Evolutionary conservation across 2,888 invertebrate genomes (phyloP).

Genomic region (Laothoe populi): DNA sequence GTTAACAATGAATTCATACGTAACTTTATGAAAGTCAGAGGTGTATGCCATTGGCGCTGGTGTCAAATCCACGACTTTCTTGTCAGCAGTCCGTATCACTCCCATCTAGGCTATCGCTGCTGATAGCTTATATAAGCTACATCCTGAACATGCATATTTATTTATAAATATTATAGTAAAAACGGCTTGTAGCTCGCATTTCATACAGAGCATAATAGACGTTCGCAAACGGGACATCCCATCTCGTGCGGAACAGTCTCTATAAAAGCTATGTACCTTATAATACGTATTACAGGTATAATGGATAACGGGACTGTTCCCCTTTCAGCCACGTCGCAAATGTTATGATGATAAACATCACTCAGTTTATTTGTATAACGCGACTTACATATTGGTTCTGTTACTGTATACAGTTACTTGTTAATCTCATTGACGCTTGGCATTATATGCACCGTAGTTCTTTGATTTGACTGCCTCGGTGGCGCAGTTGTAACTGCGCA

Average conservation of each 20-base stretch:
- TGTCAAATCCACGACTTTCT: too few species aligned
- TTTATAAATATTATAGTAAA: neutral
- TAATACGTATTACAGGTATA: constrained; percentile 17
- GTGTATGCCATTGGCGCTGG: too few species aligned
- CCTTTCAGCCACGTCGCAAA: constrained; percentile 32
- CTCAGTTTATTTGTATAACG: constrained; percentile 29
- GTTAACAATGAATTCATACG: too few species aligned
- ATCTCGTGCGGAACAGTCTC: neutral
- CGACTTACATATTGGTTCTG: constrained; percentile 15
- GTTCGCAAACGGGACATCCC: neutral
- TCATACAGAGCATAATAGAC: neutral
- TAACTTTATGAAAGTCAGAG: too few species aligned
- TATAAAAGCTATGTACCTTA: constrained; percentile 11
- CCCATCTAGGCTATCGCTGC: too few species aligned
- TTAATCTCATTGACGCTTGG: neutral
- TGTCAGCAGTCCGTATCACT: too few species aligned
- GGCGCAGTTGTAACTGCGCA: too few species aligned
- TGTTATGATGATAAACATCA: constrained; percentile 30
- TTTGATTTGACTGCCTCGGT: too few species aligned
- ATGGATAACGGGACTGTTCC: constrained; percentile 40
- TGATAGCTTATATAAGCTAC: too few species aligned
- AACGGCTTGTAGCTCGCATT: neutral
- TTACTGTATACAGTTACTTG: neutral
- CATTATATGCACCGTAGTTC: neutral
- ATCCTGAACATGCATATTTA: neutral